Conservation (phyloP, 2,113 vertebrate species). For the Camelus bactrianus region DNA sequence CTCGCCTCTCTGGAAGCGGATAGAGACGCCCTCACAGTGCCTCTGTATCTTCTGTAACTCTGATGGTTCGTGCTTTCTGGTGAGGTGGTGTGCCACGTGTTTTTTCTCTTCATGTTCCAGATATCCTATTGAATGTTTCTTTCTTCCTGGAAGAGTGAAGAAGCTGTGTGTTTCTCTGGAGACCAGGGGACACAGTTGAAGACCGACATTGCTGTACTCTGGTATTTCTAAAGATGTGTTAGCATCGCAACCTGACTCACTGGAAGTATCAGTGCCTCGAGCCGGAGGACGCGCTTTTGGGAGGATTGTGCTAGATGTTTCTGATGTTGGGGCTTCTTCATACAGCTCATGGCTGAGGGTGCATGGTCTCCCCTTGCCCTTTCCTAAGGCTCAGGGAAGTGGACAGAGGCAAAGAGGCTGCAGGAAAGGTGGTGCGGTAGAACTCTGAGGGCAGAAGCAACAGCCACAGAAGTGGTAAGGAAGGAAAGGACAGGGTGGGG, state of each 20-base stretch:
- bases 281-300: neutral
- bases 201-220: neutral
- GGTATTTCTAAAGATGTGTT: neutral
- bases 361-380: neutral
- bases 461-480: neutral
- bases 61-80: neutral
- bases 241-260: no score
- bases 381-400: neutral
- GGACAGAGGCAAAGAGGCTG: neutral
- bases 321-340: neutral
- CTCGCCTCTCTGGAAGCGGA: neutral
- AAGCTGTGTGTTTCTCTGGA: constrained; percentile 1
- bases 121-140: constrained; percentile 89
- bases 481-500: neutral
- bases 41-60: neutral
- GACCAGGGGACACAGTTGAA: neutral
- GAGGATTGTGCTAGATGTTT: neutral
- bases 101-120: constrained; percentile 84
- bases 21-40: neutral
- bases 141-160: constrained; percentile 90
- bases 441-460: neutral
- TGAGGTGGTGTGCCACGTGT: neutral
- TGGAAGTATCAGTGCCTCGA: neutral
- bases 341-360: neutral
- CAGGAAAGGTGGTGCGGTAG: neutral